Evolutionary conservation across 2,113 vertebrate species (phyloP), one percentile per base, ranked within the genome.

Genomic region (Uria aalge): DNA sequence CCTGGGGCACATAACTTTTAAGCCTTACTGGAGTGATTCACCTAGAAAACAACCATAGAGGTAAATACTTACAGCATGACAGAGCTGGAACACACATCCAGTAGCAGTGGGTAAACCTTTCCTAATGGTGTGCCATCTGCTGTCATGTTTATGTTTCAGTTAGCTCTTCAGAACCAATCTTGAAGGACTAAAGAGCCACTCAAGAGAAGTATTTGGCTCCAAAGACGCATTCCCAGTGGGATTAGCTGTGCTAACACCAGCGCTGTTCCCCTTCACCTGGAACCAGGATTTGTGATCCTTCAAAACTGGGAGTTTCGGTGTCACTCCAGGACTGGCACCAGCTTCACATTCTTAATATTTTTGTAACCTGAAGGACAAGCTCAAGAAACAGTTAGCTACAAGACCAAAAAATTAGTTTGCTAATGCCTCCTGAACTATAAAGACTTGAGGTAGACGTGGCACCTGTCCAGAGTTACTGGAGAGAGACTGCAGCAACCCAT

Each of bases 91-190:
- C 12, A 4, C 12, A 63, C 12, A 41, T 86, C 32, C 40, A 3
- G 1, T 32, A 73, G 68, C 57, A 89, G 41, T 10, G 34, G 32
- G 62, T 34, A 72, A 91, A 82, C 6, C 40, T 63, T 38, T 72
- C 43, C 48, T 55, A 36, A 43, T 21, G 4, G 48, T 83, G 83
- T 60, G 22, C 67, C 52, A 32, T 72, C 68, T 91, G 47, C 43
- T 11, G 15, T 50, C 29, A 13, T 67, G 47, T 79, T 76, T 68
- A 59, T 1, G 1, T n/a, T 72, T n/a, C 40, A 45, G 21, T 29
- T 59, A 88, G 62, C 91, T 85, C 38, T 85, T 94, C 66, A 82
- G 32, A 88, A 79, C 11, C 38, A 45, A 41, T 48, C 50, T n/a
- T 43, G 50, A 92, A 63, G 15, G 4, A 85, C 66, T 59, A 53